Base-by-base conservation (phyloP, 53 echinoderm and acorn worm species). In the Stichopus horrens region DNA sequence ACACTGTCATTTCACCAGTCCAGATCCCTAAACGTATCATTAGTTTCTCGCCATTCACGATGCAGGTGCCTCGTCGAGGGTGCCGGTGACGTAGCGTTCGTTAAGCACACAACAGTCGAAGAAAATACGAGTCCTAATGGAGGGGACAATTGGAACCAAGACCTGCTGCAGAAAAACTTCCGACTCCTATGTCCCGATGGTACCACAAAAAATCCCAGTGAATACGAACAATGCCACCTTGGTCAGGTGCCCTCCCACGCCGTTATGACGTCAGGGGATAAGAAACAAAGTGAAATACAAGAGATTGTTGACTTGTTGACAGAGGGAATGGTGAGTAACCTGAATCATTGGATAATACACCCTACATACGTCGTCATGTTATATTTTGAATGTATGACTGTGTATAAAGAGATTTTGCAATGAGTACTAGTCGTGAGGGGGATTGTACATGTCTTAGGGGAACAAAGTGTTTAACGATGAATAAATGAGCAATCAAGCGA, bases 61-160 rank as follows among this genome's bases (percentile, higher is more conserved):
- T 13, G 19, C 79, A 97, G 97, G 67, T 97, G 97, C 76, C 89
- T 97, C 73, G 93, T 89, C 5, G 95, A 95, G 53, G 87, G 54
- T 20, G 90, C 86, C 0, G 97, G 97, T n/a, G 95, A 97, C 21
- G 97, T 97, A 6, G 95, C 97, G 7, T 97, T 97, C 66, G 90
- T 93, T 11, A 95, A 94, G 81, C 97, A 97, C 83, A 52, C 83
- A 20, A 94, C 95, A 3, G 97, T 95, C 5, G 21, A 52, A 1
- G 91, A 90, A 0, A 88, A 90, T 58, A 92, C 92, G 19, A 76
- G 67, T 16, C 90, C 90, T 7, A 73, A 13, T 22, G 88, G 58
- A 52, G 7, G 5, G 0, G 81, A 75, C 13, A 54, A 52, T 21
- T 96, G 96, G 96, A 89, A 88, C 20, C 13, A 0, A 2, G 75